A percentile compares a stretch with the other conserved stretches of the same genome.
phyloP scores from a whole-genome alignment of 2,797 vertebrate genomes.

The Sebastes ruberrimus region DNA sequence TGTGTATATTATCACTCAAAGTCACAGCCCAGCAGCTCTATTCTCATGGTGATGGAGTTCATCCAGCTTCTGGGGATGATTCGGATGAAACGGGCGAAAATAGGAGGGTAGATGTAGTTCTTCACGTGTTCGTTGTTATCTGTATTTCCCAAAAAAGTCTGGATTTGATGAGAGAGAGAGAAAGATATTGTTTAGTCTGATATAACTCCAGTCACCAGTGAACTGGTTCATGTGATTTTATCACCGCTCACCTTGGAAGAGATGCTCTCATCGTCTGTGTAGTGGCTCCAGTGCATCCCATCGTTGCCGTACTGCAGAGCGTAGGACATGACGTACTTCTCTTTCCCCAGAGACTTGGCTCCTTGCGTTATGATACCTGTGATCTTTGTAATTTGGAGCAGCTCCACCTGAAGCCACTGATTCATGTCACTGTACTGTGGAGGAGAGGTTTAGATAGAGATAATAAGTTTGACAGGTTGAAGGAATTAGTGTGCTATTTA shows the following conservation, averaged over 20 bases:
- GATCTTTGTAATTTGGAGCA: constrained; percentile 90
- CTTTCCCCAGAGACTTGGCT: constrained; percentile 82
- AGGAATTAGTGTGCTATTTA: neutral
- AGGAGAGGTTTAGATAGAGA: neutral
- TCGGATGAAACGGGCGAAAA: constrained; percentile 91
- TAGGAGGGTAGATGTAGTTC: constrained; percentile 92
- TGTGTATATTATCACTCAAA: constrained; percentile 70
- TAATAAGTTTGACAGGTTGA: neutral
- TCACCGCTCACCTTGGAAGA: constrained; percentile 82
- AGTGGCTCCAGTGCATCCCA: constrained; percentile 85
- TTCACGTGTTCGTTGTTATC: constrained; percentile 83
- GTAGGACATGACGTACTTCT: constrained; percentile 89
- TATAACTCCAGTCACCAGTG: neutral
- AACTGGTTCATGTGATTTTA: neutral
- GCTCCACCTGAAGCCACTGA: constrained; percentile 94
- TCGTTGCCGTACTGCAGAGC: constrained; percentile 85
- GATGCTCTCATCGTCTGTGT: constrained; percentile 79
- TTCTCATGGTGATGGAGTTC: constrained; percentile 87
- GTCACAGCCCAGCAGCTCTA: constrained; percentile 94
- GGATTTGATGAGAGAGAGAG: constrained; percentile 16
- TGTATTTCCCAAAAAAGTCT: constrained; percentile 90
- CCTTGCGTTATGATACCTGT: constrained; percentile 93
- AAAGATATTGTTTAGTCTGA: neutral
- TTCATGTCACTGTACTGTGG: constrained; percentile 84
- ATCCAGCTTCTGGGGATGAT: constrained; percentile 90